Evolutionary conservation across 2,113 vertebrate species (phyloP).

Genomic region (Motacilla alba): DNA sequence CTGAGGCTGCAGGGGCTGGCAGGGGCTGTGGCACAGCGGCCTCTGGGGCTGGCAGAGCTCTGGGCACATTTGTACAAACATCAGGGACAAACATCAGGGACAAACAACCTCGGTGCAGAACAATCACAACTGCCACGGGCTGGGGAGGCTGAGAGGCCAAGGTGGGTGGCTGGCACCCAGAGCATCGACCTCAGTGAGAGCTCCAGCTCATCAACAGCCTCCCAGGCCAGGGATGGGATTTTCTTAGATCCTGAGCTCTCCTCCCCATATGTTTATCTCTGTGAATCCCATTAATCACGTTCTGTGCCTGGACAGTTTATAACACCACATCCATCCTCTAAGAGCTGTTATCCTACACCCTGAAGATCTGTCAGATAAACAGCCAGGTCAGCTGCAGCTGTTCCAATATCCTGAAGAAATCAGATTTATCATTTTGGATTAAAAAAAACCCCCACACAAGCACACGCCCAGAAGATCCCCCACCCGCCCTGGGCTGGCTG

Average conservation of each 20-base stretch:
- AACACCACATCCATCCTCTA: slow-evolving; percentile 60
- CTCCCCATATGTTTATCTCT: slow-evolving; percentile 46
- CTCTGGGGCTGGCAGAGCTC: not conserved
- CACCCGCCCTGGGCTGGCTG: not conserved
- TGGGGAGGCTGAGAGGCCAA: not conserved
- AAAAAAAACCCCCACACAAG: not conserved
- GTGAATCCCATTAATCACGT: slow-evolving; percentile 52
- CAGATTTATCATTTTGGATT: slow-evolving; percentile 54
- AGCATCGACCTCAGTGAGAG: not conserved
- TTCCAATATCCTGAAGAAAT: slow-evolving; percentile 57
- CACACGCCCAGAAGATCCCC: not conserved
- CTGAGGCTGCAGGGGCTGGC: fast-evolving
- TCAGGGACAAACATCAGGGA: not conserved
- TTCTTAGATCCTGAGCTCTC: slow-evolving; percentile 22
- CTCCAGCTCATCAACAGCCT: not conserved
- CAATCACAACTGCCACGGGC: fast-evolving
- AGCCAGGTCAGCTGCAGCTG: slow-evolving; percentile 61
- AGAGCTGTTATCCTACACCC: slow-evolving; percentile 36
- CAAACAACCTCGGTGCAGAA: not conserved
- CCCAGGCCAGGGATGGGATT: not conserved
- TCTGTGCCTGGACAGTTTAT: slow-evolving; percentile 26
- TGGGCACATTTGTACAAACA: not conserved
- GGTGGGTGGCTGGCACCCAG: not conserved
- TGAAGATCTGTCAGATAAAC: slow-evolving; percentile 49
- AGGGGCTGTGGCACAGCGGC: not conserved